Evolutionary conservation across 2,888 invertebrate species (phyloP).

Genomic region (Pimpla rufipes): DNA sequence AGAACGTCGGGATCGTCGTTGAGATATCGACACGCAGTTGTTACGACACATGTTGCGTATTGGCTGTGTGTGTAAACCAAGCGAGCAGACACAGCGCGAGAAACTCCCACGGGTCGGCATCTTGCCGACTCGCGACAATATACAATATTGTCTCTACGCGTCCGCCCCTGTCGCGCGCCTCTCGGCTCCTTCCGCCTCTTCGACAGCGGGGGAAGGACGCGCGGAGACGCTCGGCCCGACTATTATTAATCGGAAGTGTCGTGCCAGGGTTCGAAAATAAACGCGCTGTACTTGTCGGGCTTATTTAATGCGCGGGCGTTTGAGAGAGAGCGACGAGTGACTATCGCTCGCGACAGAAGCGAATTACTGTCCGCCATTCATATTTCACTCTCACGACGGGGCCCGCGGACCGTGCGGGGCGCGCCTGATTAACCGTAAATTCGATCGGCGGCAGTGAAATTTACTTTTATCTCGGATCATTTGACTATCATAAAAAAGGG

Average conservation of each 20-base stretch:
- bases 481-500: neutral
- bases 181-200: slow-evolving; percentile 21
- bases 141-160: slow-evolving; percentile 67
- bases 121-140: slow-evolving; percentile 59
- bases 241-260: slow-evolving; percentile 75
- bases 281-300: slow-evolving; percentile 34
- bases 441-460: neutral
- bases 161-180: neutral
- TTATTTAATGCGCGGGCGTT: slow-evolving; percentile 15
- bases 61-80: neutral
- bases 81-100: neutral
- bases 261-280: slow-evolving; percentile 73
- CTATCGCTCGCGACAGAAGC: neutral
- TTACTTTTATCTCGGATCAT: neutral
- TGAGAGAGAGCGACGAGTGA: neutral
- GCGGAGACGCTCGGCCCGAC: slow-evolving; percentile 65
- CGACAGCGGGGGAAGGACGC: slow-evolving; percentile 58
- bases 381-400: slow-evolving; percentile 14
- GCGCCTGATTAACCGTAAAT: slow-evolving; percentile 1
- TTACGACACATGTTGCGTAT: slow-evolving; percentile 33
- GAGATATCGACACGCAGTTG: slow-evolving; percentile 4
- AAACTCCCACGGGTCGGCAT: slow-evolving; percentile 68
- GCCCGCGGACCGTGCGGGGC: neutral
- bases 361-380: slow-evolving; percentile 30
- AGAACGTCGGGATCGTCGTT: slow-evolving; percentile 25